phyloP scores from a whole-genome alignment of 1,140 invertebrate genomes.

The Metopolophium dirhodum region DNA sequence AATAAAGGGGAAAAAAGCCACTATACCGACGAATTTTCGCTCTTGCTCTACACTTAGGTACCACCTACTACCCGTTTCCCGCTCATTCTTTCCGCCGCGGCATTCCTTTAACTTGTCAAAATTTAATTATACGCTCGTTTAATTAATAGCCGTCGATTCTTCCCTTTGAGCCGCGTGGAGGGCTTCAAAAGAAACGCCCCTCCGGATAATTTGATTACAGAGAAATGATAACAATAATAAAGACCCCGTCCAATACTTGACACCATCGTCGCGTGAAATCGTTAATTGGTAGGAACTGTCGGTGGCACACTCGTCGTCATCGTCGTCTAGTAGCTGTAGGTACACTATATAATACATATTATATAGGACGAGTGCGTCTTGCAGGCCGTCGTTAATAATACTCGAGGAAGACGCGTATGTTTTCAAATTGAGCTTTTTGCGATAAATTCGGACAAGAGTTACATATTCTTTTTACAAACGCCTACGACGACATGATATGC shows the following conservation, averaged over 20 bases:
- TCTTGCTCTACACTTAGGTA: neutral
- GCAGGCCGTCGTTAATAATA: neutral
- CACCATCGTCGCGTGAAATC: slow-evolving; percentile 48
- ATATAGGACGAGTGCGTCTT: neutral
- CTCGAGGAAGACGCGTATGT: neutral
- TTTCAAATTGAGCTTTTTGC: neutral
- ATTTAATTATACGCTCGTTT: slow-evolving; percentile 55
- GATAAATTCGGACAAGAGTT: neutral
- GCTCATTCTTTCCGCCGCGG: neutral
- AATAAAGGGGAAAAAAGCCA: neutral
- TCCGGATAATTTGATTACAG: slow-evolving; percentile 56
- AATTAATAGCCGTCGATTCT: slow-evolving; percentile 56
- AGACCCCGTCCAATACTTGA: slow-evolving; percentile 54
- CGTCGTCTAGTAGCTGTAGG: neutral
- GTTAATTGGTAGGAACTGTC: slow-evolving; percentile 53
- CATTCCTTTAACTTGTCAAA: slow-evolving; percentile 50
- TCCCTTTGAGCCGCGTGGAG: slow-evolving; percentile 33
- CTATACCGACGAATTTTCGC: slow-evolving; percentile 23
- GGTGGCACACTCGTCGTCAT: neutral
- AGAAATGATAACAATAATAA: slow-evolving; percentile 57
- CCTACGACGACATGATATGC: too few relatives aligned
- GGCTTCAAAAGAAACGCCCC: slow-evolving; percentile 55
- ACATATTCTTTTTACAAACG: neutral
- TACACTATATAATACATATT: neutral
- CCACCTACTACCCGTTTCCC: neutral